Conservation (phyloP, 2,888 invertebrate genomes). For the Philopedon plagiatum region DNA sequence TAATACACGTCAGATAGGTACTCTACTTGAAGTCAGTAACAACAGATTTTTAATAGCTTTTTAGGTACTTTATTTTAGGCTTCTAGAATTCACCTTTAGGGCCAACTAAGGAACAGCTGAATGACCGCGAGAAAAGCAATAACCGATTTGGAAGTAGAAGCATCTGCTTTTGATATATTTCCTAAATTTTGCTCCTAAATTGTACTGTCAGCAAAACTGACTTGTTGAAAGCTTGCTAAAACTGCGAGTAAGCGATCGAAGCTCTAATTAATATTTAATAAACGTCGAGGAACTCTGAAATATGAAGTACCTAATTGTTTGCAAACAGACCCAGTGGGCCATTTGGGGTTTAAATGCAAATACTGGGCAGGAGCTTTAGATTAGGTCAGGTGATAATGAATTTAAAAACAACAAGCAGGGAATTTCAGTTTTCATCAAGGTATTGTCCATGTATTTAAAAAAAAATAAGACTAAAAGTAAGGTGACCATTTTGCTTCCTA, state of each 20-base stretch:
- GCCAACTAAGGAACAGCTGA: too few species aligned
- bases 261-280: slow-evolving; percentile 15
- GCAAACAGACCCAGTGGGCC: neutral
- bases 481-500: too few species aligned
- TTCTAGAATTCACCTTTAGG: too few species aligned
- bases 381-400: neutral
- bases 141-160: neutral
- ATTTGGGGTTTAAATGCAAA: slow-evolving; percentile 2
- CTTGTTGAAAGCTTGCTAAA: too few species aligned
- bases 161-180: neutral
- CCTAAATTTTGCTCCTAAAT: neutral
- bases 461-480: too few species aligned
- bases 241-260: slow-evolving; percentile 5
- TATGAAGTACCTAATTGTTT: slow-evolving; percentile 6
- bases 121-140: neutral
- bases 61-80: too few species aligned
- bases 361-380: neutral
- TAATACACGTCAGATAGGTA: too few species aligned
- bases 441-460: too few species aligned
- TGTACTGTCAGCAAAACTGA: neutral
- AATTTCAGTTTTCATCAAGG: too few species aligned
- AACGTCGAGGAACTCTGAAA: neutral
- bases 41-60: too few species aligned
- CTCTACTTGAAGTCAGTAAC: too few species aligned
- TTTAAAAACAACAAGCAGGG: neutral